Base-by-base conservation (phyloP, 2,888 invertebrate species). In the Andrena minutula region DNA sequence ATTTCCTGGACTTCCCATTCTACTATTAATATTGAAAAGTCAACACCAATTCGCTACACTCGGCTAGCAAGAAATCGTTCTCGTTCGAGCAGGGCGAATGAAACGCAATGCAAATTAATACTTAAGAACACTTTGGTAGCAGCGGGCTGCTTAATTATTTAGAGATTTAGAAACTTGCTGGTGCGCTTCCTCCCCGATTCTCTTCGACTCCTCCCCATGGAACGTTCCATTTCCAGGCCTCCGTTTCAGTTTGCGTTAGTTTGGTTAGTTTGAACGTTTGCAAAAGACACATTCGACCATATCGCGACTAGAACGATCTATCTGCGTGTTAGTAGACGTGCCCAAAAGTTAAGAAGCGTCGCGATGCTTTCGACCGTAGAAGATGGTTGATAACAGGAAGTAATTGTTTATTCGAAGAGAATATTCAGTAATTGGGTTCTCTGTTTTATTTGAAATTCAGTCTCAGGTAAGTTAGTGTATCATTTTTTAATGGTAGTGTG, bases 211-310 rank as follows among this genome's bases (percentile, higher is more conserved):
- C 47, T 26, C 64, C 20, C n/a, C 30, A n/a, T 23, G 8, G 49
- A 26, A 16, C 35, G n/a, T 32, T 47, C 12, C 26, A 56, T 65
- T 76, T 76, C 6, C 32, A 4, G 1, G 10, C 47, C 41, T 2
- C 2, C 26, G 23, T 47, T 30, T 20, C 32, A 20, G 28, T 51
- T 26, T 35, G 30, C 12, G 32, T 26, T 12, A 41, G 41, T 64
- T 68, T 53, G 70, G 70, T 51, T 47, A 35, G 58, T 70, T 75
- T 30, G 53, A 86, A 60, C 81, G 84, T 85, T 79, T 74, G 69
- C 80, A 69, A 70, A 72, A 64, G 66, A 73, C 75, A 49, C 76
- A 68, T 63, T 41, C 66, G 74, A 80, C 63, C 65, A 63, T 47
- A 35, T 20, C 69, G 47, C 3, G 56, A 23, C 47, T 70, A 58